phyloP scores from a whole-genome alignment of 2,888 invertebrate genomes.

The Acanthosepion esculentum region DNA sequence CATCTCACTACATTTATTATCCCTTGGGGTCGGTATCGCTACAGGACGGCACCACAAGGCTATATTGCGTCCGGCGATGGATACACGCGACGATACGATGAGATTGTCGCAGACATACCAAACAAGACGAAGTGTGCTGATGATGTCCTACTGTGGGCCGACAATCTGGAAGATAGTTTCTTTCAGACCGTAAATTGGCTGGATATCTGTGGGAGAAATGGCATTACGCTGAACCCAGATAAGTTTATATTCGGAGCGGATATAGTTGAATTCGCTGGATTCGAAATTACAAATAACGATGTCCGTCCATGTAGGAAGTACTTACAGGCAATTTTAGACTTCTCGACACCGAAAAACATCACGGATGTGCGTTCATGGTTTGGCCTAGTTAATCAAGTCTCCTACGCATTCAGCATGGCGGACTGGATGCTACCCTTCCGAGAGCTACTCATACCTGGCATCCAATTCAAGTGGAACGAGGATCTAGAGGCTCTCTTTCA shows the following conservation, averaged over 20 bases:
- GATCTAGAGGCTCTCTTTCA: conserved; percentile 49
- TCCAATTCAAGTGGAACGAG: conserved; percentile 53
- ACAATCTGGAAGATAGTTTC: conserved; percentile 50
- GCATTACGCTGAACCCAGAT: conserved; percentile 39
- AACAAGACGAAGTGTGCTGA: conserved; percentile 44
- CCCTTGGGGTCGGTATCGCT: conserved; percentile 51
- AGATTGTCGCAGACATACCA: not conserved
- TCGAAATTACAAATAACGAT: conserved; percentile 50
- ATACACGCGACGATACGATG: not conserved
- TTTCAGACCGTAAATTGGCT: not conserved
- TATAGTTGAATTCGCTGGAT: conserved; percentile 53
- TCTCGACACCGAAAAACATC: conserved; percentile 56
- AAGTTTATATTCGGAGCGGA: not conserved
- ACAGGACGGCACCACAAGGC: conserved; percentile 56
- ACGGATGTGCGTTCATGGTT: conserved; percentile 61
- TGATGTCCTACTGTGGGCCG: conserved; percentile 51
- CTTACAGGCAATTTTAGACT: conserved; percentile 56
- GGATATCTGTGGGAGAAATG: not conserved
- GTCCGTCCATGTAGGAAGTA: conserved; percentile 41
- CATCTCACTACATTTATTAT: too few relatives aligned
- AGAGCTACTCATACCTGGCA: conserved; percentile 48
- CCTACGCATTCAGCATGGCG: not conserved
- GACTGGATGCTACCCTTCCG: not conserved
- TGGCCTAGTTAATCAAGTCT: conserved; percentile 55
- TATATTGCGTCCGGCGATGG: conserved; percentile 52